Evolutionary conservation across 2,888 invertebrate species (phyloP).

Genomic region (Eupithecia exiguata): DNA sequence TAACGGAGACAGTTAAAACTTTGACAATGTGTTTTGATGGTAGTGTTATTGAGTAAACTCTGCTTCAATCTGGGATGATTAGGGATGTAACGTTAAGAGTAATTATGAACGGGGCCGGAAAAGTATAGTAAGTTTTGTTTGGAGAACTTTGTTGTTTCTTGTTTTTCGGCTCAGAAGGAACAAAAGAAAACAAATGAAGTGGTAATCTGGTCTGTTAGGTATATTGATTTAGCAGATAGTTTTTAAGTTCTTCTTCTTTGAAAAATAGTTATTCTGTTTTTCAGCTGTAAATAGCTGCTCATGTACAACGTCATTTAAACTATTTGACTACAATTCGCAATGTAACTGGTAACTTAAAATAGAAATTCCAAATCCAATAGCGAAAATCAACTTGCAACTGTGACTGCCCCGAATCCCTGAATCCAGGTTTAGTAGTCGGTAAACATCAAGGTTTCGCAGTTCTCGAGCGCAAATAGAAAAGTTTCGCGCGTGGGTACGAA

Average conservation of each 20-base stretch:
- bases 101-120: not conserved
- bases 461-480: conserved; percentile 28
- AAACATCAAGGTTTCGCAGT: conserved; percentile 28
- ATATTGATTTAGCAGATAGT: not conserved
- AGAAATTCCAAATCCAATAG: not conserved
- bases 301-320: no score
- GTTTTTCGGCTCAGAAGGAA: not conserved
- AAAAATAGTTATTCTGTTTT: not conserved
- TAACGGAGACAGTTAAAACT: conserved; percentile 27
- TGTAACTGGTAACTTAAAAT: not conserved
- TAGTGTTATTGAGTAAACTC: not conserved
- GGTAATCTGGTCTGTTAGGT: not conserved
- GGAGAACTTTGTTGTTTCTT: not conserved
- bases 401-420: conserved; percentile 28
- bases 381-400: conserved; percentile 4
- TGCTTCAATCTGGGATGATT: not conserved
- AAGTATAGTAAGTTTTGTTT: not conserved
- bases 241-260: no score
- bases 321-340: not conserved
- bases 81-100: not conserved
- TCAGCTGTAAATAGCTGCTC: not conserved
- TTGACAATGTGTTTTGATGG: conserved; percentile 17
- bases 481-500: conserved; percentile 27
- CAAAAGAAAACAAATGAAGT: not conserved
- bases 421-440: conserved; percentile 31